Percentiles rank a stretch among this genome's conserved stretches.
Conservation (phyloP, 2,797 vertebrate genomes). For the Mormyrops boulengeri region DNA sequence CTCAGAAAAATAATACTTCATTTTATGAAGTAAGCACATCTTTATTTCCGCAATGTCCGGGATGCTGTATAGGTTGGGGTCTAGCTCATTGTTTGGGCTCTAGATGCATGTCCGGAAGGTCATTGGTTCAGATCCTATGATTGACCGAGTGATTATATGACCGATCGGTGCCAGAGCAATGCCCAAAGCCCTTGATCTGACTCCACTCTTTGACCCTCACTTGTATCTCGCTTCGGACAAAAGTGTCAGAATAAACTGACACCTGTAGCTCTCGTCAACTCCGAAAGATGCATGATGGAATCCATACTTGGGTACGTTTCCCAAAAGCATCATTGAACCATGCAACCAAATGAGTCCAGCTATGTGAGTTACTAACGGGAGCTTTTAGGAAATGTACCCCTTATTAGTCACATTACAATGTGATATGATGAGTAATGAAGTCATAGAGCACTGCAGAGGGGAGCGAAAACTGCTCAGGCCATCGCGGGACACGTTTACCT, state of each 20-base stretch:
- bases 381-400: not conserved
- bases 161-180: no score
- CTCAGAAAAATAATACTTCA: not conserved
- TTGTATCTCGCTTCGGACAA: not conserved
- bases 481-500: not conserved
- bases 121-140: not conserved
- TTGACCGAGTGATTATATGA: no score
- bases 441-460: not conserved
- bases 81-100: not conserved
- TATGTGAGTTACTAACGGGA: not conserved
- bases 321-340: not conserved
- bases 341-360: not conserved
- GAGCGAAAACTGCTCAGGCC: not conserved
- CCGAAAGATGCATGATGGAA: not conserved
- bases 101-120: not conserved
- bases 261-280: not conserved
- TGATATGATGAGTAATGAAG: not conserved
- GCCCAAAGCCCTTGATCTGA: no score
- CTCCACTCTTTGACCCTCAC: not conserved
- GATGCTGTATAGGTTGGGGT: not conserved
- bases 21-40: not conserved
- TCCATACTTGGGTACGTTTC: not conserved
- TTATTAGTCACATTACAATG: not conserved
- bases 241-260: not conserved
- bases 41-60: not conserved